Base-by-base conservation (phyloP, 1,140 invertebrate species). In the Drosophila grimshawi region DNA sequence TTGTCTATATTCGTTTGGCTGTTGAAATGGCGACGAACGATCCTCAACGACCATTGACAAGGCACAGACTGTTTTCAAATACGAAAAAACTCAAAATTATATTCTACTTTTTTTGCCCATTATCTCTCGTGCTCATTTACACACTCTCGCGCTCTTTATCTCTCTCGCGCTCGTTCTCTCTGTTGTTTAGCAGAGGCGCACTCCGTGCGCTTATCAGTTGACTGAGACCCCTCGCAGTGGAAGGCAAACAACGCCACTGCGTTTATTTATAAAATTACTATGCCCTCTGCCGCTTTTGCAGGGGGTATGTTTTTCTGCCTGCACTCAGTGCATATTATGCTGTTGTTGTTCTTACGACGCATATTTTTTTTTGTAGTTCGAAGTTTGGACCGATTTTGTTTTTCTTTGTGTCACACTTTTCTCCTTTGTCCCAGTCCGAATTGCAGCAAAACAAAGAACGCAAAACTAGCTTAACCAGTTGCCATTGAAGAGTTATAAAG, bases 401-500 rank as follows among this genome's bases (percentile, higher is more conserved):
- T 56, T 3, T 37, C 27, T 67, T 48, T 67, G 57, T 68, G 56
- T 37, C 45, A 68, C 39, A 8, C 30, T 52, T 29, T 33, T 45
- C 41, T 74, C 45, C 77, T 64, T 79, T 79, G 69, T 78, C 46
- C 32, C 74, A 74, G 39, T 32, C 41, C 43, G 19, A 59, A 7
- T n/a, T 19, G 46, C 19, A 73, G 63, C 59, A 77, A 78, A 74
- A 74, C 68, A 81, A 68, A 68, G 59, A 59, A 41, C 45, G 10
- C 19, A 65, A 77, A 82, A 81, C 80, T 2, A 66, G 80, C 75
- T 72, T 65, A 41, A 81, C 80, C 68, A 74, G 80, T 81, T 82
- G 29, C 46, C 19, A 19, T 19, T 19, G 19, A 19, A 19, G 1
- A 19, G 19, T 19, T 1, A 19, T 19, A 19, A 19, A 19, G 10